A percentile compares a stretch with the other conserved stretches of the same genome.
Conservation (phyloP, 2,113 vertebrate species). For the Sclerurus mexicanus region DNA sequence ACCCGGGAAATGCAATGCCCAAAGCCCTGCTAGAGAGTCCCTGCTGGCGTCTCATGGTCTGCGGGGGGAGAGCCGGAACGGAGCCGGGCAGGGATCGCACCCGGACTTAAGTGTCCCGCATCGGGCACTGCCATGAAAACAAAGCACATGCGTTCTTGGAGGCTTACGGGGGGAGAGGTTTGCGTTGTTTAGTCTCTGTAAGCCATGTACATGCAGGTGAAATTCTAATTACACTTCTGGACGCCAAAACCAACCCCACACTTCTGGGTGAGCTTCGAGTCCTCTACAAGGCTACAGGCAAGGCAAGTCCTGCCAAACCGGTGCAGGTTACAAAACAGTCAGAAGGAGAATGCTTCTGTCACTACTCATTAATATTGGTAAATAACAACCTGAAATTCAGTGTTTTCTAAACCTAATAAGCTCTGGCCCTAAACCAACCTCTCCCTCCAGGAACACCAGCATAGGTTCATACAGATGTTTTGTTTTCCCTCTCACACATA, state of each 20-base stretch:
- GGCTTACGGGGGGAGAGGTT: no score
- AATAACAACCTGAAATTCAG: not conserved
- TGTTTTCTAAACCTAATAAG: not conserved
- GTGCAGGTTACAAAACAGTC: not conserved
- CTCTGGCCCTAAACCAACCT: not conserved
- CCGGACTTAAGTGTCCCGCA: accelerated
- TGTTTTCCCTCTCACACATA: accelerated
- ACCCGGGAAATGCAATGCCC: not conserved
- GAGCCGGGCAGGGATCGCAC: not conserved
- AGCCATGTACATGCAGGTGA: accelerated
- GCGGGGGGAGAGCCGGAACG: not conserved
- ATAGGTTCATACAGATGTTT: accelerated
- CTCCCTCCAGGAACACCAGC: not conserved
- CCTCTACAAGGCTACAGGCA: not conserved
- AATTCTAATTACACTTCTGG: not conserved
- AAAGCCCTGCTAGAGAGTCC: accelerated
- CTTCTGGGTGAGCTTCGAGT: not conserved
- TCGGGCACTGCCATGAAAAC: not conserved
- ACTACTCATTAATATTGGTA: not conserved
- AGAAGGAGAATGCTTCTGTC: not conserved
- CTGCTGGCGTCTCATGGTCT: not conserved
- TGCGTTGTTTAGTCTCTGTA: accelerated
- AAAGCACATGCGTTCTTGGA: not conserved
- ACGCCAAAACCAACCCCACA: not conserved
- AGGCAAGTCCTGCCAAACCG: not conserved